Percentiles rank a stretch among this genome's conserved stretches.
Evolutionary conservation across 2,113 vertebrate genomes (phyloP).

Genomic region (Equus quagga): DNA sequence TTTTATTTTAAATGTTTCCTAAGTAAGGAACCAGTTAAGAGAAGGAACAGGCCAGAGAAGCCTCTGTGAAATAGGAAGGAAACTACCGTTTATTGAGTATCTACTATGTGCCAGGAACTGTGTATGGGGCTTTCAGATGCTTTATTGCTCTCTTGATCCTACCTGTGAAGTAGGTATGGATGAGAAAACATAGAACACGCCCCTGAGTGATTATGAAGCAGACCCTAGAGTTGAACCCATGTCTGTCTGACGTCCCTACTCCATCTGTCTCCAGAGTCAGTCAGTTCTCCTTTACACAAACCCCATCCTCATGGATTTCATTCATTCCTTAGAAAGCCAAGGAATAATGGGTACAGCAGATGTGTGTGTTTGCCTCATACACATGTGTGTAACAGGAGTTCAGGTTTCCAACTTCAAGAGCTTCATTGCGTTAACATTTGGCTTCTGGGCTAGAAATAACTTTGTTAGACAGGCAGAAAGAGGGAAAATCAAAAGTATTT

Average conservation of each 20-base stretch:
- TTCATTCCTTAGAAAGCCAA: background rate
- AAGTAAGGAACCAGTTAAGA: background rate
- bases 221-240: background rate
- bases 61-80: constrained; percentile 9
- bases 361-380: background rate
- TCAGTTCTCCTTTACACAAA: background rate
- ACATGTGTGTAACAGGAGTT: background rate
- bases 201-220: background rate
- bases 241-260: background rate
- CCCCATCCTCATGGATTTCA: background rate
- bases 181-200: background rate
- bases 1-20: background rate
- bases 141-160: background rate
- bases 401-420: background rate
- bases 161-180: background rate
- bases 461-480: constrained; percentile 22
- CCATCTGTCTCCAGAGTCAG: background rate
- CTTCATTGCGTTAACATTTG: background rate
- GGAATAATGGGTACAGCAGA: too few relatives aligned
- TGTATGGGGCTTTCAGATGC: background rate
- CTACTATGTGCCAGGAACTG: background rate
- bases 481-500: background rate
- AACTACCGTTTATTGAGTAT: background rate
- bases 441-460: constrained; percentile 25
- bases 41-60: background rate